Conservation (phyloP, 2,797 vertebrate genomes). For the Darevskia nairensis region DNA sequence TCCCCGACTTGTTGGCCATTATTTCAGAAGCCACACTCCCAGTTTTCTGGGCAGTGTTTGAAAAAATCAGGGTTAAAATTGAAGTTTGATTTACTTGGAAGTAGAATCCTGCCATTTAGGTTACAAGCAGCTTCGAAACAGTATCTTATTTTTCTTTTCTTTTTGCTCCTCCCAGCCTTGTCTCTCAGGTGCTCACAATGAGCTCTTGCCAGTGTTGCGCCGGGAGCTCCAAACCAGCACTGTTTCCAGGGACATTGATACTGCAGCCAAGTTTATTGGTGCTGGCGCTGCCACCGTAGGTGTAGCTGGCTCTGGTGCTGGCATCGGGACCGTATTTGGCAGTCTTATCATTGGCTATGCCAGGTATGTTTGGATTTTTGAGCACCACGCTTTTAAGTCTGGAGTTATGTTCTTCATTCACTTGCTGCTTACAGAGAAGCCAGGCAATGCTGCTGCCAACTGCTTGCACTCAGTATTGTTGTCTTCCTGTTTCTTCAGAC, state of each 20-base stretch:
- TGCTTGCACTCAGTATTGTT: background rate
- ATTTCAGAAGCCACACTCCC: background rate
- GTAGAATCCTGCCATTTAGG: too few species aligned
- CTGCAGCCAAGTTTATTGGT: constrained; percentile 93
- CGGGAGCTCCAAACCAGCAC: constrained; percentile 86
- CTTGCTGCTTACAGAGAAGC: background rate
- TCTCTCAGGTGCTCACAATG: constrained; percentile 59
- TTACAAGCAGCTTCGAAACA: background rate
- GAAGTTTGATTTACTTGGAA: background rate
- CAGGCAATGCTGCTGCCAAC: background rate
- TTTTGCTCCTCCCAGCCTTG: constrained; percentile 48
- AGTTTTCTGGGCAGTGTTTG: background rate
- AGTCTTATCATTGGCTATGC: constrained; percentile 94
- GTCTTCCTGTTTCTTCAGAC: background rate
- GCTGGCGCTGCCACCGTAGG: constrained; percentile 92
- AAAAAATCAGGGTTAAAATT: background rate
- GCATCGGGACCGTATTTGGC: constrained; percentile 91
- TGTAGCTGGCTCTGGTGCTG: constrained; percentile 91
- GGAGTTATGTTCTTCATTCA: background rate
- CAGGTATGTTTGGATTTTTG: constrained; percentile 76
- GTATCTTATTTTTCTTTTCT: background rate
- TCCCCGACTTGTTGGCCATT: background rate
- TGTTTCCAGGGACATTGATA: constrained; percentile 88
- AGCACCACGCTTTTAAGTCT: background rate
- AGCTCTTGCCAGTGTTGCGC: constrained; percentile 60